Evolutionary conservation across 2,888 invertebrate species (phyloP).

Genomic region (Cyclophora punctaria): DNA sequence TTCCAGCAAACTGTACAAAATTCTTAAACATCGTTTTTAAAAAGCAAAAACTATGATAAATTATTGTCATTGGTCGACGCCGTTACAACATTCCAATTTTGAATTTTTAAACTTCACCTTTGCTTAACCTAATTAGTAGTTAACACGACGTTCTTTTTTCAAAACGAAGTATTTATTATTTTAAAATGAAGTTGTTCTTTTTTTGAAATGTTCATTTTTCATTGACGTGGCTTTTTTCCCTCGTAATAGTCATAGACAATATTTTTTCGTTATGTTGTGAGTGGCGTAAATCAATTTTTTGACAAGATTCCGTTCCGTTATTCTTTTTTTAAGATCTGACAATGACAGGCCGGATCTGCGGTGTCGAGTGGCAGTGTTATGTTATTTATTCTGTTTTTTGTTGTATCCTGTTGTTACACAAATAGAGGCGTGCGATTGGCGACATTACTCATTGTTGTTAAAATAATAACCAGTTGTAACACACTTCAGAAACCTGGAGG

Average conservation of each 20-base stretch:
- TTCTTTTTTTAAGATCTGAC: constrained; percentile 56
- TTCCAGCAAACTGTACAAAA: too few species aligned
- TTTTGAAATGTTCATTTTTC: too few species aligned
- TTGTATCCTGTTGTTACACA: constrained; percentile 35
- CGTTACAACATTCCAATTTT: not conserved
- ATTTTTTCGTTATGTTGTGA: constrained; percentile 35
- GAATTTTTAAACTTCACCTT: too few species aligned
- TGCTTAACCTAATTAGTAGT: constrained; percentile 52
- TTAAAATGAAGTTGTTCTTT: too few species aligned
- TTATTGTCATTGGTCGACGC: constrained; percentile 2
- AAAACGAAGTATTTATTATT: too few species aligned
- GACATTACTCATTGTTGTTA: too few species aligned
- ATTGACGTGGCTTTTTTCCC: too few species aligned
- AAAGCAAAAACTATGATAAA: too few species aligned
- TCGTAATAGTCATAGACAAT: constrained; percentile 15
- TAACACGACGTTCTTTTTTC: constrained; percentile 32
- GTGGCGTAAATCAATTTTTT: constrained; percentile 62
- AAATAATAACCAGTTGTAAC: too few species aligned
- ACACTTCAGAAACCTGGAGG: too few species aligned
- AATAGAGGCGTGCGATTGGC: constrained; percentile 1
- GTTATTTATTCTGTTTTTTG: constrained; percentile 39
- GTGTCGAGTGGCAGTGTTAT: constrained; percentile 50
- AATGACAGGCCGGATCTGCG: constrained; percentile 47
- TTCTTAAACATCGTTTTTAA: too few species aligned
- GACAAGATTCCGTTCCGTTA: constrained; percentile 59